Base-by-base conservation (phyloP, 1,140 invertebrate genomes). In the Cephus cinctus region DNA sequence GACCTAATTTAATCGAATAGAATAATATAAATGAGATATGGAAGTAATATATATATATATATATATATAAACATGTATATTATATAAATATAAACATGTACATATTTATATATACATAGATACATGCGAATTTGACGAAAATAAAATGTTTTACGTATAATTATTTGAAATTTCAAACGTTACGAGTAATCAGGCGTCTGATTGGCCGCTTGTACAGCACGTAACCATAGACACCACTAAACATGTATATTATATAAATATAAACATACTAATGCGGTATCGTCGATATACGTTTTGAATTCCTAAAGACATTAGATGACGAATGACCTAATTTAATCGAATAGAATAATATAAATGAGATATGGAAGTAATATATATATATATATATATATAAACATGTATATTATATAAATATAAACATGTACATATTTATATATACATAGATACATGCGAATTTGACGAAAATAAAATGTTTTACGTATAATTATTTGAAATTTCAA, bases 351-450 rank as follows among this genome's bases (percentile, higher is more conserved):
- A 45, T 48, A 46, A 59, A 45, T 14, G 43, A 27, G 36, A 50
- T 31, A 36, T 42, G 53, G 52, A 42, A 50, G 30, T 47, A 39
- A 56, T 51, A 61, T 38, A 27, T 25, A 50, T 20, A 63, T 53
- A 60, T 46, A 61, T 48, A 39, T 62, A 50, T n/a, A n/a, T n/a
- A n/a, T n/a, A n/a, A n/a, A n/a, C n/a, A n/a, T n/a, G n/a, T n/a
- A n/a, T n/a, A n/a, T n/a, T n/a, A 56, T 51, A 61, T 38, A 27
- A 20, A 50, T 20, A 63, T 53, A 60, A 43, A 61, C 47, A 39
- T 62, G 50, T 63, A 64, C 60, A 64, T 65, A 65, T 60, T 57
- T 64, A 62, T 64, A 65, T 54, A 63, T 63, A 63, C 46, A 53
- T 56, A 54, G 49, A 41, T 45, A 48, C 43, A 50, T 53, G 52